Conservation (phyloP, 1,140 invertebrate species). For the Pseudobourletiella spinata region DNA sequence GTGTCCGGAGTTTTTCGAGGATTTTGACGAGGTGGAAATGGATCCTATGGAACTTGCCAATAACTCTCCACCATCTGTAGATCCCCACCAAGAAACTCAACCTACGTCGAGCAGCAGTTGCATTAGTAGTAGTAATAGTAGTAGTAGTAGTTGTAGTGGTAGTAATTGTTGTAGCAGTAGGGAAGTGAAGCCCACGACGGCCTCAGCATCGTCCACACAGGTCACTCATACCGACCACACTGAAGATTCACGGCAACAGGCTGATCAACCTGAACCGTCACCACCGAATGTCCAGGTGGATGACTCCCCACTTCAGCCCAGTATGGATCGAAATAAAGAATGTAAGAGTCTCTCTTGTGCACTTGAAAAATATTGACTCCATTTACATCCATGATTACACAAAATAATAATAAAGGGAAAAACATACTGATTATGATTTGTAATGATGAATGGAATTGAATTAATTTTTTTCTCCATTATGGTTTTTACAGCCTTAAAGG, state of each 20-base stretch:
- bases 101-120: neutral
- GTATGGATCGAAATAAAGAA: conserved; percentile 95
- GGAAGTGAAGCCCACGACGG: neutral
- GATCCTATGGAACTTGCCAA: conserved; percentile 17
- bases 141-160: too few relatives aligned
- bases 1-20: conserved; percentile 25
- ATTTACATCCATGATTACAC: too few relatives aligned
- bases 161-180: too few relatives aligned
- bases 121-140: too few relatives aligned
- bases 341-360: too few relatives aligned
- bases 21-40: conserved; percentile 32
- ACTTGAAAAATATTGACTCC: too few relatives aligned
- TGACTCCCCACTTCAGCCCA: conserved; percentile 79
- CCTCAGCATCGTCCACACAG: neutral
- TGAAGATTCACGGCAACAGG: neutral
- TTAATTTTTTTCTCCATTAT: too few relatives aligned
- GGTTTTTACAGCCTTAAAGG: conserved; percentile 72
- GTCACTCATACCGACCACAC: neutral
- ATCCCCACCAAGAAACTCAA: neutral
- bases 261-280: conserved; percentile 42
- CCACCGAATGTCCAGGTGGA: conserved; percentile 86
- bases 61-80: conserved; percentile 1
- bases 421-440: too few relatives aligned
- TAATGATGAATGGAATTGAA: too few relatives aligned
- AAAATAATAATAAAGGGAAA: too few relatives aligned